These are phyloP conservation scores for Dendrolimus punctatus DNA, from an alignment of 1,140 invertebrate species.

Conservation along the genomic window DNA sequence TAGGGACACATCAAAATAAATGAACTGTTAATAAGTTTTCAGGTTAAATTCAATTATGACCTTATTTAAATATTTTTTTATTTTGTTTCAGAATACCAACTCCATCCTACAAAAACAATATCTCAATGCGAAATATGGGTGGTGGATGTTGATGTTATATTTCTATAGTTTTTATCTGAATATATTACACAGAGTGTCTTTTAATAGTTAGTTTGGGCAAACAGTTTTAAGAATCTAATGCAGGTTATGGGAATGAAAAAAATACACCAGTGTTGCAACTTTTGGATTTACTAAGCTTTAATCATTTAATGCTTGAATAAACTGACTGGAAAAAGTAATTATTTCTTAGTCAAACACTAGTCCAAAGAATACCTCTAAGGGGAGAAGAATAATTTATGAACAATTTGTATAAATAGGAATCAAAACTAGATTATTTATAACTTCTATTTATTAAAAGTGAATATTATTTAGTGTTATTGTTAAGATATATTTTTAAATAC, in stretches of 20 bases:
- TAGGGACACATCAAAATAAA: no score
- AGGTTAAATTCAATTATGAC: background rate
- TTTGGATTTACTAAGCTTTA: no score
- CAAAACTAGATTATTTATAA: slow-evolving; percentile 8
- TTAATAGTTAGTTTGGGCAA: background rate
- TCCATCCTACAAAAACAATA: slow-evolving; percentile 27
- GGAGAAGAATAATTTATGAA: slow-evolving; percentile 6
- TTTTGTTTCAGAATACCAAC: slow-evolving; percentile 43
- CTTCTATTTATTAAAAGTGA: background rate
- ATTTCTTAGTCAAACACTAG: slow-evolving; percentile 11
- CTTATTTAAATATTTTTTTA: slow-evolving; percentile 9
- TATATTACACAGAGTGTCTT: slow-evolving; percentile 5
- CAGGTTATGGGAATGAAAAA: no score
- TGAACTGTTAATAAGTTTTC: no score
- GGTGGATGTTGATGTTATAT: slow-evolving; percentile 48
- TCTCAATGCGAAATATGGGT: slow-evolving; percentile 40
- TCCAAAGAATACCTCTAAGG: slow-evolving; percentile 12
- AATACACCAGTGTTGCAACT: no score
- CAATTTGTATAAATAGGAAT: slow-evolving; percentile 18
- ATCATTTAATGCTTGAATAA: background rate
- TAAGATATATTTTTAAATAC: slow-evolving; percentile 16
- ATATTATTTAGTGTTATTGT: slow-evolving; percentile 9
- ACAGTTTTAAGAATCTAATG: no score
- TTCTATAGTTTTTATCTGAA: slow-evolving; percentile 39
- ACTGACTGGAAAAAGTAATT: background rate